Base-by-base conservation (phyloP, 2,888 invertebrate species). In the Liopterus haemorrhoidalis region DNA sequence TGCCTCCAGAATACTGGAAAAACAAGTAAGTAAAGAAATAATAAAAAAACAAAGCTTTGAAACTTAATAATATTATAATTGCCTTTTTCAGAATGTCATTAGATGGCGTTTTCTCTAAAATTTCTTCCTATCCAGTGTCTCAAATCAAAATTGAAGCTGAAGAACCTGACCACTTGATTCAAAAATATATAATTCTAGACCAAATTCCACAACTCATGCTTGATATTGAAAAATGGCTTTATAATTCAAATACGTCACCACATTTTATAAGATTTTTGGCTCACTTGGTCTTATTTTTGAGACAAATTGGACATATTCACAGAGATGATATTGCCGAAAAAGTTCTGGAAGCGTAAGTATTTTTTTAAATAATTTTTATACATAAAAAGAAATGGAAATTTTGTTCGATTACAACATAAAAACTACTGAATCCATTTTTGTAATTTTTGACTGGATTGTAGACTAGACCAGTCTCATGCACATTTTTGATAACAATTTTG, bases 171-270 rank as follows among this genome's bases (percentile, higher is more conserved):
- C 84, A 86, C 58, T 70, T 81, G 5, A 83, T 93, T 46, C 92
- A 94, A 64, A 86, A 90, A 55, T 79, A 81, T 60, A 68, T 95
- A 15, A 92, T 95, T 65, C 70, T 93, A 2, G 88, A 90, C 53
- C 82, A 90, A 59, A 71, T 84, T n/a, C 72, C 78, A 9, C 72
- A 79, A 33, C 70, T 94, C 40, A 75, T 92, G 68, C 78, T 81
- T 52, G 76, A 80, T 50, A 76, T 90, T 54, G 73, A 79, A 35
- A 67, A 69, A 8, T 85, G 85, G 81, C 62, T 84, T 27, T 74
- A 79, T 20, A 70, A 67, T 44, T 65, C 68, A 16, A 70, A 70
- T 28, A 70, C 66, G 57, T 62, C 70, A 1, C 60, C 75, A 0
- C 78, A 79, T 32, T 79, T 87, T 53, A 64, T 89, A 20, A 71